Percentiles rank a stretch among this genome's conserved stretches.
These are phyloP conservation scores for Lepidostoma basale DNA, from an alignment of 1,140 invertebrate genomes.

Conservation along the genomic window DNA sequence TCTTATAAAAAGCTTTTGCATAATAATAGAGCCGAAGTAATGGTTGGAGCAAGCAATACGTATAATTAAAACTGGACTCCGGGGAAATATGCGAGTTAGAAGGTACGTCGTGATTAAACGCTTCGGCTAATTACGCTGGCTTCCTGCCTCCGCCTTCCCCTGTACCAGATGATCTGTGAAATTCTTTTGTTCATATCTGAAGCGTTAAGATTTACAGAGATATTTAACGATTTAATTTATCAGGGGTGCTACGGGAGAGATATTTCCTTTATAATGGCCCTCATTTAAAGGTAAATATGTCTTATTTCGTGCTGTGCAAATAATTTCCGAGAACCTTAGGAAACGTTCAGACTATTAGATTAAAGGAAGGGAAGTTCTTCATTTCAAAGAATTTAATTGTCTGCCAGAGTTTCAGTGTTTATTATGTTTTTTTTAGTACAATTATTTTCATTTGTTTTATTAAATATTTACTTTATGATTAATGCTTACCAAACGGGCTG, in stretches of 20 bases:
- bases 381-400: too few relatives aligned
- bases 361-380: too few relatives aligned
- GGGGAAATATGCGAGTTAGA: conserved; percentile 32
- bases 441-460: too few relatives aligned
- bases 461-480: too few relatives aligned
- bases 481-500: too few relatives aligned
- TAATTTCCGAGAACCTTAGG: too few relatives aligned
- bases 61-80: conserved; percentile 39
- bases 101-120: conserved; percentile 32
- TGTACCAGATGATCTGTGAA: conserved; percentile 32
- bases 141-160: neutral
- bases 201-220: conserved; percentile 20
- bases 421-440: too few relatives aligned
- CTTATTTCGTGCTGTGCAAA: too few relatives aligned
- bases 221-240: conserved; percentile 21
- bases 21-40: conserved; percentile 34
- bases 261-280: neutral
- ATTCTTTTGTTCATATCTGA: conserved; percentile 35
- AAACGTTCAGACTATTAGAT: too few relatives aligned
- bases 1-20: conserved; percentile 26
- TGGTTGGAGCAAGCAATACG: conserved; percentile 34
- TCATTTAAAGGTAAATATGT: conserved; percentile 5
- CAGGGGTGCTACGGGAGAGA: neutral
- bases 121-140: conserved; percentile 34
- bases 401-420: too few relatives aligned